A percentile compares a stretch with the other conserved stretches of the same genome.
These are phyloP conservation scores for Phocoena sinus DNA, from an alignment of 2,113 vertebrate genomes.

Conservation along the genomic window DNA sequence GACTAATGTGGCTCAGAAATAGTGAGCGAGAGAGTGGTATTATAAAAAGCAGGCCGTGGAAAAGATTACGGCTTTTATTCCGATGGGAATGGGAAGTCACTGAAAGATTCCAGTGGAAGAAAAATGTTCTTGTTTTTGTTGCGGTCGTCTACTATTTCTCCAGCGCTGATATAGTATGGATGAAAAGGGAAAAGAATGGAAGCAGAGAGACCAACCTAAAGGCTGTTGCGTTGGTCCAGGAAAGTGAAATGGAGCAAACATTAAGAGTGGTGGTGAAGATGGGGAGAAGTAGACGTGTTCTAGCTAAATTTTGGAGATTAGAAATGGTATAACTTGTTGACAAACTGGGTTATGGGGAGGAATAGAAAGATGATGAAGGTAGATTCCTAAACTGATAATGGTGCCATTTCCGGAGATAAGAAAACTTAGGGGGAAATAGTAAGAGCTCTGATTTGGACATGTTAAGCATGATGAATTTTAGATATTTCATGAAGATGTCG, in stretches of 20 bases:
- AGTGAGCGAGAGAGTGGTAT: fast-evolving
- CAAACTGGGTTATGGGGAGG: not conserved
- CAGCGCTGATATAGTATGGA: not conserved
- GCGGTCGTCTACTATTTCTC: not conserved
- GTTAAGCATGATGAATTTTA: not conserved
- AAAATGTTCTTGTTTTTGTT: not conserved
- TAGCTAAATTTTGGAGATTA: not conserved
- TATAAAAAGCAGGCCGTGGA: not conserved
- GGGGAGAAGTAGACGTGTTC: not conserved
- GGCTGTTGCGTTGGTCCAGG: not conserved
- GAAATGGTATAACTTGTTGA: not conserved
- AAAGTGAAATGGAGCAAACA: not conserved
- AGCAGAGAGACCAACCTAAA: not conserved
- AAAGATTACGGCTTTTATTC: not conserved
- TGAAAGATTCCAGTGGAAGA: not conserved
- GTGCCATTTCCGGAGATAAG: not conserved
- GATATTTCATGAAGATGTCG: not conserved
- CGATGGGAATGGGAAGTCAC: not conserved
- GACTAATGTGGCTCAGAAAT: not conserved
- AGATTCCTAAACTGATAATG: not conserved
- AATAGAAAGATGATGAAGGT: not conserved
- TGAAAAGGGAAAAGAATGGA: not conserved
- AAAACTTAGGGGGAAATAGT: not conserved
- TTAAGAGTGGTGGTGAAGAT: not conserved
- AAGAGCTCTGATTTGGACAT: not conserved